Evolutionary conservation across 2,888 invertebrate species (phyloP).

Genomic region (Drosophila bunnanda): DNA sequence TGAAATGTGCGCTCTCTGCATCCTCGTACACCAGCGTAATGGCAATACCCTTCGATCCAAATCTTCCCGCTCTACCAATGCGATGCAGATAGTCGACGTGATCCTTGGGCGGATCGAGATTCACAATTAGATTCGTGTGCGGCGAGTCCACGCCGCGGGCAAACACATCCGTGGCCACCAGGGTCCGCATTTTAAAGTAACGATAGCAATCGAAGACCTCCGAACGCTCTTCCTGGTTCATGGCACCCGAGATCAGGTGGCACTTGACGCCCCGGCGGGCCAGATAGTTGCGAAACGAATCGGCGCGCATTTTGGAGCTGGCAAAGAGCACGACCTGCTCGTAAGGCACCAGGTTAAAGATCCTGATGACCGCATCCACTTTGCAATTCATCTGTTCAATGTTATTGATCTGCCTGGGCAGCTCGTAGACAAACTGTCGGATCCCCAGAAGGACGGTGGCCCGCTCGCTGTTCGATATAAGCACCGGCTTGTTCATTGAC

Average conservation of each 20-base stretch:
- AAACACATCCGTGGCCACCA: constrained; percentile 95
- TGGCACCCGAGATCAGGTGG: constrained; percentile 91
- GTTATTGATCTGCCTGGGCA: constrained; percentile 87
- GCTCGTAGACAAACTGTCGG: constrained; percentile 89
- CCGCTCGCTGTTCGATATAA: constrained; percentile 90
- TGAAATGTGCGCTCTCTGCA: constrained; percentile 87
- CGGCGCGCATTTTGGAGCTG: constrained; percentile 93
- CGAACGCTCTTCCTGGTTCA: constrained; percentile 91
- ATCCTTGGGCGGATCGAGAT: constrained; percentile 93
- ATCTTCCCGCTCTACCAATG: constrained; percentile 97
- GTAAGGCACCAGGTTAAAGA: constrained; percentile 90
- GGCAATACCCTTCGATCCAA: constrained; percentile 93
- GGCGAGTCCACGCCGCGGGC: constrained; percentile 97
- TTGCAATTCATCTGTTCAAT: constrained; percentile 89
- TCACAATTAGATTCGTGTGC: constrained; percentile 96
- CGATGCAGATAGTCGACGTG: constrained; percentile 95
- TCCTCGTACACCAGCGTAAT: constrained; percentile 89
- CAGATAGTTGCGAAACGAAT: constrained; percentile 90
- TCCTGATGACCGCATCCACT: constrained; percentile 87
- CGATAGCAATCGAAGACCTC: constrained; percentile 91
- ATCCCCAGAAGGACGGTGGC: constrained; percentile 91
- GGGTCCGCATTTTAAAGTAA: constrained; percentile 91
- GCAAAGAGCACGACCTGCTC: constrained; percentile 97
- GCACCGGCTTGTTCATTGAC: constrained; percentile 92
- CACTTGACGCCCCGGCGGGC: constrained; percentile 91